These are phyloP conservation scores for Pristionchus japonicus DNA, from an alignment of 2,888 invertebrate genomes.

Conservation along the genomic window DNA sequence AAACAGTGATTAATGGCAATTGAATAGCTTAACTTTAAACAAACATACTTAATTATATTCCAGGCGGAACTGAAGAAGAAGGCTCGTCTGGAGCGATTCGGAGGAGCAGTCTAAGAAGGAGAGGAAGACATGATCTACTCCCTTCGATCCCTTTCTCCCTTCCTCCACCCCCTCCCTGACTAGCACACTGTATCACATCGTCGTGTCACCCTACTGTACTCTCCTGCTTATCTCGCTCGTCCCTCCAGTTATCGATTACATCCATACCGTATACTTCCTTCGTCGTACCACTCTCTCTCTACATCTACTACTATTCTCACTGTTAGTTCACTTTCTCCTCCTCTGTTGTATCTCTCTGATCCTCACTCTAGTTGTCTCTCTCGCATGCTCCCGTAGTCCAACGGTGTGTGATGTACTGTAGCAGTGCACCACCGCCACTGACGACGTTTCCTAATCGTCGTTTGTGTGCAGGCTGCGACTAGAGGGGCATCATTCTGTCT, in stretches of 20 bases:
- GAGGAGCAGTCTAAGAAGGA: constrained; percentile 21
- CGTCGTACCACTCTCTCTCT: constrained; percentile 10
- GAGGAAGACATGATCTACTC: background rate
- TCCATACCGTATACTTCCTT: background rate
- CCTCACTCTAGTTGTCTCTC: background rate
- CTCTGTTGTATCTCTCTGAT: background rate
- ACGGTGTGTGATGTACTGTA: constrained; percentile 18
- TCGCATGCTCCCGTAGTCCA: background rate
- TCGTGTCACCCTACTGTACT: constrained; percentile 30
- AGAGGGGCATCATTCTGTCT: background rate
- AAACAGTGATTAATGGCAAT: no score
- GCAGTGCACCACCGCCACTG: constrained; percentile 19
- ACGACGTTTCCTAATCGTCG: constrained; percentile 22
- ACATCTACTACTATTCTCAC: background rate
- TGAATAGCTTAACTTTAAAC: no score
- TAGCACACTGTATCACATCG: background rate
- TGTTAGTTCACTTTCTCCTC: constrained; percentile 10
- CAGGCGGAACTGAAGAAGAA: constrained; percentile 53
- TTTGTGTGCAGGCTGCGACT: background rate
- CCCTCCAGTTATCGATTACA: background rate
- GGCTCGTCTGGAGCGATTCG: constrained; percentile 52
- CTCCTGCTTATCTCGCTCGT: background rate
- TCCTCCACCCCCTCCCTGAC: background rate
- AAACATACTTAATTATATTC: constrained; percentile 26
- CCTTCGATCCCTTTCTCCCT: background rate